Evolutionary conservation across 2,113 vertebrate species (phyloP).

Genomic region (Pongo abelii): DNA sequence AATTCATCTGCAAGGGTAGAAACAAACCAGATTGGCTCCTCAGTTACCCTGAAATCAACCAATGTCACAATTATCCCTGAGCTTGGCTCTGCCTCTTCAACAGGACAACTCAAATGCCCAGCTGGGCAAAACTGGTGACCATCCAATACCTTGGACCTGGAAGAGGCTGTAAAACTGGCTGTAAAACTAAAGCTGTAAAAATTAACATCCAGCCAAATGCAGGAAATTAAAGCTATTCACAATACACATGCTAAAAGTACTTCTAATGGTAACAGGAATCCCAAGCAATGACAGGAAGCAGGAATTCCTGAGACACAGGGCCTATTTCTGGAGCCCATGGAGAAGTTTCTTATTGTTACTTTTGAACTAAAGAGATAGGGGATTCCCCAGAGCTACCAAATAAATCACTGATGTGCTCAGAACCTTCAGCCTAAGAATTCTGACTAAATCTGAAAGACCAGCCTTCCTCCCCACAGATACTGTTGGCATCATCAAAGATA

Average conservation of each 20-base stretch:
- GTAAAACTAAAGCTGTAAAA: constrained; percentile 33
- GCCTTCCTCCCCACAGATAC: background rate
- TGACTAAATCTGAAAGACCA: background rate
- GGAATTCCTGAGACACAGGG: constrained; percentile 59
- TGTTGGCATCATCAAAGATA: background rate
- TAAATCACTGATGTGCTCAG: background rate
- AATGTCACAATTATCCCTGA: background rate
- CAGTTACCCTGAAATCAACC: background rate
- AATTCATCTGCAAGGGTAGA: background rate
- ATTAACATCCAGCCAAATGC: constrained; percentile 4
- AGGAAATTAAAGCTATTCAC: constrained; percentile 59
- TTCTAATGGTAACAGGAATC: constrained; percentile 57
- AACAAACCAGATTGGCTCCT: background rate
- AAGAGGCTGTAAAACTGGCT: background rate
- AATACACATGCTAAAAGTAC: background rate
- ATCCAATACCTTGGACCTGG: background rate
- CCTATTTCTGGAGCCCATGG: constrained; percentile 29
- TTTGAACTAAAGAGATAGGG: constrained; percentile 53
- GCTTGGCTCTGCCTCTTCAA: background rate
- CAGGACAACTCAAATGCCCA: background rate
- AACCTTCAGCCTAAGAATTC: background rate
- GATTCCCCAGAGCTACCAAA: background rate
- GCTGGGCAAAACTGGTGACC: background rate
- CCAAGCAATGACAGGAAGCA: constrained; percentile 69
- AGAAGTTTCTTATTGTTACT: constrained; percentile 20